Conservation (phyloP, 1,140 invertebrate genomes). For the Drosophila murphyi region DNA sequence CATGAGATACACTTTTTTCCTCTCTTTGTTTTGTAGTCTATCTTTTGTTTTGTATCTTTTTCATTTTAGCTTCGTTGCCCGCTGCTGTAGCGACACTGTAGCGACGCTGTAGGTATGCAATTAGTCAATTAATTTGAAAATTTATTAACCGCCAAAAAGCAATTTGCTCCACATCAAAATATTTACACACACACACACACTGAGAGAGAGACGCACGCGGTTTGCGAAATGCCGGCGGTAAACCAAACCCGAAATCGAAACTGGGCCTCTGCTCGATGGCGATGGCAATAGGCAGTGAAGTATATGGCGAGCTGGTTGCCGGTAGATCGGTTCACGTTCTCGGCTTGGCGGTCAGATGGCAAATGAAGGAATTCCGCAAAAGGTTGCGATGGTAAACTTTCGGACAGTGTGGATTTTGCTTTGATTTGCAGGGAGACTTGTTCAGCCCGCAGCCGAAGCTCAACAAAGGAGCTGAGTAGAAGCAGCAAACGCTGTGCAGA, state of each 20-base stretch:
- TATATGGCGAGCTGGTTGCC: not conserved
- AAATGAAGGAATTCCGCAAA: slow-evolving; percentile 61
- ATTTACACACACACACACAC: slow-evolving; percentile 37
- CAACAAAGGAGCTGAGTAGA: slow-evolving; percentile 13
- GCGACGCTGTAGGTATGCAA: slow-evolving; percentile 75
- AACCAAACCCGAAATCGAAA: slow-evolving; percentile 51
- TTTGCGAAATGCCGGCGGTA: slow-evolving; percentile 76
- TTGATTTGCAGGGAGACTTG: slow-evolving; percentile 47
- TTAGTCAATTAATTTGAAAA: slow-evolving; percentile 83
- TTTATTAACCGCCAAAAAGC: slow-evolving; percentile 83
- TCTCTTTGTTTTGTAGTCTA: not conserved
- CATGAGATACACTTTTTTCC: slow-evolving; percentile 17
- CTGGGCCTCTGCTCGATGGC: slow-evolving; percentile 20
- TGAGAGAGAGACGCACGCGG: slow-evolving; percentile 5
- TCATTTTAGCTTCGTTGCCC: not conserved
- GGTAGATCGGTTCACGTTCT: slow-evolving; percentile 37
- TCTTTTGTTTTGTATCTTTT: slow-evolving; percentile 8
- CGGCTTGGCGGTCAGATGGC: slow-evolving; percentile 60
- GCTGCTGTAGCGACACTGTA: not conserved
- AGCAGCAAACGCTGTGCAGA: slow-evolving; percentile 53
- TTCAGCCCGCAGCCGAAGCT: slow-evolving; percentile 3
- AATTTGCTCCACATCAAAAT: slow-evolving; percentile 73
- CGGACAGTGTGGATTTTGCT: slow-evolving; percentile 10
- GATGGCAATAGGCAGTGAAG: slow-evolving; percentile 23
- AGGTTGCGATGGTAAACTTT: slow-evolving; percentile 62